Conservation (phyloP, 2,888 invertebrate species). For the Drosophila putrida region DNA sequence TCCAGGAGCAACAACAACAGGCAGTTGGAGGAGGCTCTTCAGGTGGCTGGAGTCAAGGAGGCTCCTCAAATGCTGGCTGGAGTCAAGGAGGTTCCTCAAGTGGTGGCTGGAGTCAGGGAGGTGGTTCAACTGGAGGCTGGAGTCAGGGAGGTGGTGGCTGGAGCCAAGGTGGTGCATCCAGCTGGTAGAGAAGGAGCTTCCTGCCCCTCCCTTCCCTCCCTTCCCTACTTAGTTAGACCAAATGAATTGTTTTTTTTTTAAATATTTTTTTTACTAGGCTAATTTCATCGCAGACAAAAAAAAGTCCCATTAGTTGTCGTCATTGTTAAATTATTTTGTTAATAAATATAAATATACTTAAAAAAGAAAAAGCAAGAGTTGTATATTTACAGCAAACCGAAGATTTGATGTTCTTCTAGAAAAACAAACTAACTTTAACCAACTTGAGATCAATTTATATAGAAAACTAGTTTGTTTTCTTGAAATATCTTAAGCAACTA, state of each 20-base stretch:
- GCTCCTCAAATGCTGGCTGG: constrained; percentile 34
- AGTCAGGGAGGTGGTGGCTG: constrained; percentile 19
- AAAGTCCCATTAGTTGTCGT: constrained; percentile 30
- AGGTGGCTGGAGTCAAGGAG: constrained; percentile 36
- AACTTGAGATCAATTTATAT: too few relatives aligned
- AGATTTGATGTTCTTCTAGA: not conserved
- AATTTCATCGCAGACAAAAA: constrained; percentile 56
- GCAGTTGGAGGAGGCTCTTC: constrained; percentile 27
- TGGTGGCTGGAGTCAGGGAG: constrained; percentile 40
- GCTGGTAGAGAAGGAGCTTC: constrained; percentile 50
- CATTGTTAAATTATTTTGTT: constrained; percentile 61
- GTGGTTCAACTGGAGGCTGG: too few relatives aligned
- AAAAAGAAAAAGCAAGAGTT: not conserved
- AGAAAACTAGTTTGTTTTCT: not conserved
- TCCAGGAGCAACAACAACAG: constrained; percentile 61
- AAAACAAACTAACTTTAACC: too few relatives aligned
- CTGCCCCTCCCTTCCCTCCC: too few relatives aligned
- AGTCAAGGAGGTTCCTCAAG: constrained; percentile 27
- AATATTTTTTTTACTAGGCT: constrained; percentile 66
- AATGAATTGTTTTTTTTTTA: constrained; percentile 61
- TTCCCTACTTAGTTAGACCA: constrained; percentile 68
- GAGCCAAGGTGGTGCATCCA: constrained; percentile 14
- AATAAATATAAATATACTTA: constrained; percentile 39
- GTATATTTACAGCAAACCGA: not conserved
- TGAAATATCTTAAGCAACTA: not conserved